A percentile compares a stretch with the other conserved stretches of the same genome.
phyloP scores from a whole-genome alignment of 2,888 invertebrate genomes.

The Rotaria magnacalcarata region DNA sequence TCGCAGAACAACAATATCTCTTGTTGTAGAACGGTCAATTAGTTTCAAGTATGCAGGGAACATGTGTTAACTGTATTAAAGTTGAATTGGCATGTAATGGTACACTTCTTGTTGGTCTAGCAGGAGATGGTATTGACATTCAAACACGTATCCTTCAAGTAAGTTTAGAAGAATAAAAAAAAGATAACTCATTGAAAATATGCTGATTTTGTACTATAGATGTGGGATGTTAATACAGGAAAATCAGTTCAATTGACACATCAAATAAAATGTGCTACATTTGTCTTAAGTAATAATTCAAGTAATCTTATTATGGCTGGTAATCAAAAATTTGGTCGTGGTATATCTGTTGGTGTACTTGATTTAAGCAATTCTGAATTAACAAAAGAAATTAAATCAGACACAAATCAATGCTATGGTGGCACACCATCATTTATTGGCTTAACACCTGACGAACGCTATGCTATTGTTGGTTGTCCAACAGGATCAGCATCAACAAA shows the following conservation, averaged over 20 bases:
- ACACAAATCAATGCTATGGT: constrained; percentile 42
- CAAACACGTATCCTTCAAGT: constrained; percentile 30
- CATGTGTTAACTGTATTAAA: constrained; percentile 41
- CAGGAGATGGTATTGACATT: constrained; percentile 39
- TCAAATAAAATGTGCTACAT: constrained; percentile 47
- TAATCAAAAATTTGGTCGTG: constrained; percentile 46
- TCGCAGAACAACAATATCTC: not conserved
- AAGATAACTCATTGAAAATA: not conserved
- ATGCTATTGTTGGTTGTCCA: constrained; percentile 45
- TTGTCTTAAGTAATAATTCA: constrained; percentile 44
- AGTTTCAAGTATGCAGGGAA: constrained; percentile 38
- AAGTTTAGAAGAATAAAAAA: too few species aligned
- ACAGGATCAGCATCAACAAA: constrained; percentile 37
- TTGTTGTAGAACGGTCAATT: constrained; percentile 40
- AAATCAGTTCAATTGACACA: constrained; percentile 45
- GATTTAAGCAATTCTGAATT: constrained; percentile 42
- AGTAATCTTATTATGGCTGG: constrained; percentile 46
- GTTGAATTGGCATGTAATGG: constrained; percentile 46
- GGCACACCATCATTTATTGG: constrained; percentile 37
- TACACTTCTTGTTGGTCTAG: constrained; percentile 44
- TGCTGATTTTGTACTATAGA: not conserved
- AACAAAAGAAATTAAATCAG: constrained; percentile 46
- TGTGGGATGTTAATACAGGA: constrained; percentile 45
- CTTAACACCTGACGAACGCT: constrained; percentile 46
- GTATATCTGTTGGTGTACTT: constrained; percentile 46